These are phyloP conservation scores for Tetragnatha montana DNA, from an alignment of 2,888 invertebrate genomes.

Conservation along the genomic window DNA sequence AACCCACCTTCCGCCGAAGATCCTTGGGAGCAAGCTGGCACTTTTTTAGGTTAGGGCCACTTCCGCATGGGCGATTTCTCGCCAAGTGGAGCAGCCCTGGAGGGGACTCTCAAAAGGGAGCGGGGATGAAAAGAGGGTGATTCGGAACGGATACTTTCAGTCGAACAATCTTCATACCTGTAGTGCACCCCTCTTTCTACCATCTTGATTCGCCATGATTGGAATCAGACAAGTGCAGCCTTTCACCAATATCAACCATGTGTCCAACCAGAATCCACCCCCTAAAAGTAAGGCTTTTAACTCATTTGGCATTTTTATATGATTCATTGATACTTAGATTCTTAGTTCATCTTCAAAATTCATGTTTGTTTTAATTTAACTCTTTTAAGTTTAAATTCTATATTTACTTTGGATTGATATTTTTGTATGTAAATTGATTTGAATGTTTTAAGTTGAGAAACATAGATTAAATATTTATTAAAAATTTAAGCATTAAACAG, in stretches of 20 bases:
- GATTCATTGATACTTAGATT: too few relatives aligned
- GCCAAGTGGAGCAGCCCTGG: constrained; percentile 18
- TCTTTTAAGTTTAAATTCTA: neutral
- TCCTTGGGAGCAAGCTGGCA: constrained; percentile 42
- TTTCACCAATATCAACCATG: constrained; percentile 56
- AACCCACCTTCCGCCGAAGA: constrained; percentile 42
- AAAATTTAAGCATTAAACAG: too few relatives aligned
- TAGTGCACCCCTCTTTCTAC: neutral
- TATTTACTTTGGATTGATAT: neutral
- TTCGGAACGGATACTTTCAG: constrained; percentile 9
- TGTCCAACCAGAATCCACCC: constrained; percentile 40
- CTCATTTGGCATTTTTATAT: too few relatives aligned
- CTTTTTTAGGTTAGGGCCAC: constrained; percentile 66
- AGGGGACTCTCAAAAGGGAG: constrained; percentile 21
- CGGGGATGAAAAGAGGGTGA: constrained; percentile 60
- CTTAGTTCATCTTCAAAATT: too few relatives aligned
- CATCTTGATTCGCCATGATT: constrained; percentile 28
- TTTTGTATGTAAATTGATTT: too few relatives aligned
- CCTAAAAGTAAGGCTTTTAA: constrained; percentile 37
- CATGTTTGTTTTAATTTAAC: neutral
- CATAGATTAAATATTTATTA: too few relatives aligned
- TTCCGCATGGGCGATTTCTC: constrained; percentile 44
- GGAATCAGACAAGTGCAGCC: constrained; percentile 61
- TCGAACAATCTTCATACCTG: neutral
- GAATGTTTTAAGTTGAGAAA: too few relatives aligned